Conservation (phyloP, 2,888 invertebrate genomes). For the Cheilosia vernalis region DNA sequence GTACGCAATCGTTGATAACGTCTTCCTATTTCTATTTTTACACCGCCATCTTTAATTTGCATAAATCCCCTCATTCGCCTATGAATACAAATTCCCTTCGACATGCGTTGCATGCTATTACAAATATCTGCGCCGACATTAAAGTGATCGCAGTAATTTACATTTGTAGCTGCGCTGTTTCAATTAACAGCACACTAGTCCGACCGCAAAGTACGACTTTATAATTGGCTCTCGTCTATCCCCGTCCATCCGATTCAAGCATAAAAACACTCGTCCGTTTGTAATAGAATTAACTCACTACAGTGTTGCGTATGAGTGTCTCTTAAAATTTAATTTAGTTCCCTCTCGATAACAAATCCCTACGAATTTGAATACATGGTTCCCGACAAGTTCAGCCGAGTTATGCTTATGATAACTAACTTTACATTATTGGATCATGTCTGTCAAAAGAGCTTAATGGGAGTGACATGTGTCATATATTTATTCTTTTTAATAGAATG, state of each 20-base stretch:
- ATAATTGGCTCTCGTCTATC: neutral
- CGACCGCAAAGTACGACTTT: neutral
- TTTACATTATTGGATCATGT: neutral
- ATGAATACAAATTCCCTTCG: too few species aligned
- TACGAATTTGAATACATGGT: neutral
- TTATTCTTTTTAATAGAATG: conserved; percentile 13
- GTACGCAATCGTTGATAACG: too few species aligned
- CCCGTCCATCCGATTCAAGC: neutral
- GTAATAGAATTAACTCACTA: neutral
- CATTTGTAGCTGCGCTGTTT: neutral
- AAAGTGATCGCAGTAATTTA: neutral
- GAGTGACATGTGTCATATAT: conserved; percentile 35
- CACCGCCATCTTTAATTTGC: too few species aligned
- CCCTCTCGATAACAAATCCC: neutral
- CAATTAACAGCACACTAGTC: neutral
- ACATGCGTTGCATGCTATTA: neutral
- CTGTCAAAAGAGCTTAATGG: conserved; percentile 2
- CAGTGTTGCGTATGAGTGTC: neutral
- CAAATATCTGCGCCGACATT: neutral
- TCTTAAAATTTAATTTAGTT: neutral
- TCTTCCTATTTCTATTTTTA: too few species aligned
- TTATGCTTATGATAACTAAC: neutral
- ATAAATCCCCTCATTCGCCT: too few species aligned
- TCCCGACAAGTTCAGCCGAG: neutral
- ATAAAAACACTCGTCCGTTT: neutral